A percentile compares a stretch with the other conserved stretches of the same genome.
phyloP scores from a whole-genome alignment of 2,113 vertebrate genomes.

The Beaufortia kweichowensis region DNA sequence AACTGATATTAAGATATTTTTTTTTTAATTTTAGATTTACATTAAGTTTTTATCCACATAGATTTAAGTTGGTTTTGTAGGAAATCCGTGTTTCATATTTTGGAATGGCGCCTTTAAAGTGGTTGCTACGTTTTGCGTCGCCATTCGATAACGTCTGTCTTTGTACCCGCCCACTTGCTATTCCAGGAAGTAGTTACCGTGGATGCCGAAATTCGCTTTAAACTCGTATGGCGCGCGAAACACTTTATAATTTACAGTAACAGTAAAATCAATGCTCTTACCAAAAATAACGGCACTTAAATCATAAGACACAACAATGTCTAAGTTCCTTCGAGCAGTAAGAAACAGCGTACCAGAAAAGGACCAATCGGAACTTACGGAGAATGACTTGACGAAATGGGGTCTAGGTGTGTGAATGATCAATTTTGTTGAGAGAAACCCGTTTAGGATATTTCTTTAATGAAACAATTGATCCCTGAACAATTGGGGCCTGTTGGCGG shows the following conservation, averaged over 20 bases:
- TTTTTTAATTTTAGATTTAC: background rate
- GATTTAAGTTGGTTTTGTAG: background rate
- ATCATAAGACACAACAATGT: conserved; percentile 58
- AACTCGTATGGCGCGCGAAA: background rate
- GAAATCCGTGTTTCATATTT: background rate
- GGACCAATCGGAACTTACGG: conserved; percentile 51
- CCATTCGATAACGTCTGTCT: conserved; percentile 4
- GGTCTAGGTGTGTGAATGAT: conserved; percentile 68
- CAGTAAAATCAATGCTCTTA: background rate
- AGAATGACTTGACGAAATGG: conserved; percentile 63
- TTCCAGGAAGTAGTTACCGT: conserved; percentile 30
- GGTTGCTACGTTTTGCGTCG: background rate
- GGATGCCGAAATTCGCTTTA: background rate
- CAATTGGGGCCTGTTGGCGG: no score
- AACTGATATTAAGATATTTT: background rate
- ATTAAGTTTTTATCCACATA: no score
- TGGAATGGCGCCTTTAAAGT: background rate
- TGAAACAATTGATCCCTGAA: no score
- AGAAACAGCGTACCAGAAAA: conserved; percentile 53
- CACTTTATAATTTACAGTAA: background rate
- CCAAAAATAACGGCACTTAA: background rate
- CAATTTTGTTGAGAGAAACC: background rate
- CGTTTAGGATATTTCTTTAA: no score
- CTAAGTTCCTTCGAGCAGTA: conserved; percentile 57
- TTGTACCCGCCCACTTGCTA: background rate